Evolutionary conservation across 2,888 invertebrate genomes (phyloP).

Genomic region (Pollenia amentaria): DNA sequence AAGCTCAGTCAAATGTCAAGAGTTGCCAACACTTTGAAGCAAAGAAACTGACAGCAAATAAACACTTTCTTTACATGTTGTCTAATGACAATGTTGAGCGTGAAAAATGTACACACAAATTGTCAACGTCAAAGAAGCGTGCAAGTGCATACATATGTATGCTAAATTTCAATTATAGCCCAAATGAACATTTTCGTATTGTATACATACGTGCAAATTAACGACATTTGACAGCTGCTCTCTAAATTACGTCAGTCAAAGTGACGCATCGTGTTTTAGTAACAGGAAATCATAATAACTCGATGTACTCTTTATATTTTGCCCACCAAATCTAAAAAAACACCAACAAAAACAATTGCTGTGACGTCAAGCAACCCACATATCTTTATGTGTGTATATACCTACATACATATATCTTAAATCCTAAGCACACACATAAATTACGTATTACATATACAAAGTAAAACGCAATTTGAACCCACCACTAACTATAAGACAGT

Average conservation of each 20-base stretch:
- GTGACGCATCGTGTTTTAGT: constrained; percentile 85
- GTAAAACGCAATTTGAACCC: constrained; percentile 33
- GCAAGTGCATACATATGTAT: too few species aligned
- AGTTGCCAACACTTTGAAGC: constrained; percentile 56
- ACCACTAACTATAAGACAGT: constrained; percentile 40
- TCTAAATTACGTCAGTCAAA: constrained; percentile 85
- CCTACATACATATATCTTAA: too few species aligned
- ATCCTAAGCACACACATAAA: constrained; percentile 7
- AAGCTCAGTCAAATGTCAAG: constrained; percentile 57
- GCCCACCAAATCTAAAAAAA: constrained; percentile 2
- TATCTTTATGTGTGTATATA: not conserved
- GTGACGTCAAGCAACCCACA: not conserved
- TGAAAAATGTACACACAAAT: constrained; percentile 2
- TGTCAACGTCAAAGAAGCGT: not conserved
- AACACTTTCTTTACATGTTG: not conserved
- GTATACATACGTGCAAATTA: constrained; percentile 22
- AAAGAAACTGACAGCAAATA: constrained; percentile 2
- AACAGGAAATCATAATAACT: constrained; percentile 84
- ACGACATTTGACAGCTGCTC: constrained; percentile 84
- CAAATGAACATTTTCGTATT: constrained; percentile 7
- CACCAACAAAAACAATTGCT: not conserved
- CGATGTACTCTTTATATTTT: constrained; percentile 10
- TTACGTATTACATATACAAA: constrained; percentile 3
- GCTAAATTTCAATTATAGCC: too few species aligned
- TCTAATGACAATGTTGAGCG: constrained; percentile 6